phyloP scores from a whole-genome alignment of 2,797 vertebrate species.

The Sebastiscus tertius region DNA sequence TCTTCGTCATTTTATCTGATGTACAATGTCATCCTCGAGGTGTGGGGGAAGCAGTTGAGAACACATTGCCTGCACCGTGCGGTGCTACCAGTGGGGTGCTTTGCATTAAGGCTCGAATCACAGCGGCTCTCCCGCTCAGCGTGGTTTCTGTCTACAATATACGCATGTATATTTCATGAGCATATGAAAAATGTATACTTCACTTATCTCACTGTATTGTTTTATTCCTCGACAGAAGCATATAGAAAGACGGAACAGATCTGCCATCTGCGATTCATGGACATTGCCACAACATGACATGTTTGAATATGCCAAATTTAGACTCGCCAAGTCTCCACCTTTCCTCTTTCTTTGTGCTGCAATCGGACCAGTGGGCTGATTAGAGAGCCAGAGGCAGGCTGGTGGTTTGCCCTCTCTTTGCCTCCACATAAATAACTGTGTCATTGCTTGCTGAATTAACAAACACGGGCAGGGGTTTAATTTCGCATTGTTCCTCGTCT shows the following conservation, averaged over 20 bases:
- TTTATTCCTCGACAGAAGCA: background rate
- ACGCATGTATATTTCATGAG: slow-evolving; percentile 59
- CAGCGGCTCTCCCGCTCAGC: slow-evolving; percentile 23
- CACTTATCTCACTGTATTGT: background rate
- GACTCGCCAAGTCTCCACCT: slow-evolving; percentile 32
- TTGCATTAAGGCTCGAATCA: slow-evolving; percentile 27
- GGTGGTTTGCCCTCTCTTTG: slow-evolving; percentile 26
- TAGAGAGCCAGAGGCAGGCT: slow-evolving; percentile 43
- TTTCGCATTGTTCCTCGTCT: slow-evolving; percentile 46
- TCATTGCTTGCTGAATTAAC: slow-evolving; percentile 60
- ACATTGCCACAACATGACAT: background rate
- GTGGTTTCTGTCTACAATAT: background rate
- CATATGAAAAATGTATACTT: slow-evolving; percentile 40
- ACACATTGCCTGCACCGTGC: background rate
- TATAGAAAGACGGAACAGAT: background rate
- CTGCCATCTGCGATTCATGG: slow-evolving; percentile 26
- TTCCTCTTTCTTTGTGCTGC: slow-evolving; percentile 24
- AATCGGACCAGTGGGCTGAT: slow-evolving; percentile 34
- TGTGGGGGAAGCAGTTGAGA: slow-evolving; percentile 9
- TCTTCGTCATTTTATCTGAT: slow-evolving; percentile 10
- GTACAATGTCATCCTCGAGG: slow-evolving; percentile 15
- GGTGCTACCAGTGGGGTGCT: slow-evolving; percentile 33
- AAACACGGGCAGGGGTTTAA: slow-evolving; percentile 50
- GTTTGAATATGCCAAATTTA: slow-evolving; percentile 31
- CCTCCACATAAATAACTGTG: slow-evolving; percentile 66